phyloP scores from a whole-genome alignment of 1,140 invertebrate genomes.

The Papilio dardanus region DNA sequence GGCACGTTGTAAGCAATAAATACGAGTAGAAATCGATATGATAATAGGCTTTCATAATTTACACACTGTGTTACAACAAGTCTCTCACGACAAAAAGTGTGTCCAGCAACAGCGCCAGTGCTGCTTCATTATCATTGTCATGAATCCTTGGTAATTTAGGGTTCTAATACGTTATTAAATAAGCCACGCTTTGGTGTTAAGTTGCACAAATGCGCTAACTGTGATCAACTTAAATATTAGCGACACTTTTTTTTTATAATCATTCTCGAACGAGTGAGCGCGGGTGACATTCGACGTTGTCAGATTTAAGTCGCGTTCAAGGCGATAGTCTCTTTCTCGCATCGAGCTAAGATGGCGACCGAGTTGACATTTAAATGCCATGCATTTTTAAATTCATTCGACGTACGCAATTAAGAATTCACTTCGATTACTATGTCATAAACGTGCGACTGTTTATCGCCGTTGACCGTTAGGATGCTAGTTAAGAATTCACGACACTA shows the following conservation, averaged over 20 bases:
- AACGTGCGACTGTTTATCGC: constrained; percentile 58
- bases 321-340: constrained; percentile 76
- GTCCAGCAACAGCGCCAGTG: background rate
- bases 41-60: background rate
- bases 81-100: background rate
- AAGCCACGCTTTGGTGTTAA: background rate
- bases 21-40: background rate
- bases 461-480: constrained; percentile 63
- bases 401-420: constrained; percentile 77
- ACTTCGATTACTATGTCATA: constrained; percentile 77
- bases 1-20: background rate
- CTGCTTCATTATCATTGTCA: background rate
- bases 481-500: constrained; percentile 63
- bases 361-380: constrained; percentile 81
- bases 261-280: constrained; percentile 65
- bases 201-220: constrained; percentile 21
- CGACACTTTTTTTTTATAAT: constrained; percentile 66
- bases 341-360: constrained; percentile 75
- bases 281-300: constrained; percentile 78
- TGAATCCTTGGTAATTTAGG: background rate
- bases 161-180: background rate
- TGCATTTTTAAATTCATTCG: constrained; percentile 79
- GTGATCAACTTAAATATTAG: constrained; percentile 52
- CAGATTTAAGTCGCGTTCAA: constrained; percentile 81
- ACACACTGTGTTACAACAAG: background rate